These are phyloP conservation scores for Lophius americanus DNA, from an alignment of 2,797 vertebrate species.

Conservation along the genomic window DNA sequence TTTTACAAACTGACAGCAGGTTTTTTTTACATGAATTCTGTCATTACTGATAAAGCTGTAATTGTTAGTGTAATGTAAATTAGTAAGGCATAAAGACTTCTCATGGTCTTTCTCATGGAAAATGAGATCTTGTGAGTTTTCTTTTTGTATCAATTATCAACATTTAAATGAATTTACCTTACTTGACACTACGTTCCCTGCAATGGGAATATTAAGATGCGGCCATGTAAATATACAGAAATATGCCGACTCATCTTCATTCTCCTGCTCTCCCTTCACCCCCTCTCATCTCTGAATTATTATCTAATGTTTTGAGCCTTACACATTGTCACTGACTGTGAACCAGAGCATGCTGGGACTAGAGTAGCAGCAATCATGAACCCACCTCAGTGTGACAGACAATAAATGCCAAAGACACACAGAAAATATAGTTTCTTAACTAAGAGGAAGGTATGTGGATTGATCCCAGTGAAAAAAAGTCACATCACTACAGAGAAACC, in stretches of 20 bases:
- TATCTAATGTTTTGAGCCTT: slow-evolving; percentile 65
- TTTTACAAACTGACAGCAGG: too few relatives aligned
- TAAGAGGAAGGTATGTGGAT: slow-evolving; percentile 6
- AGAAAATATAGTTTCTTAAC: slow-evolving; percentile 20
- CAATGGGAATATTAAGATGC: too few relatives aligned
- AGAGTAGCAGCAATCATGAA: slow-evolving; percentile 62
- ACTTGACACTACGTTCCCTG: too few relatives aligned
- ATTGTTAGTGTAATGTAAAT: too few relatives aligned
- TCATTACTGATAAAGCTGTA: too few relatives aligned
- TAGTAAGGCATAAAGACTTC: too few relatives aligned
- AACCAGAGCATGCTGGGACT: slow-evolving; percentile 75
- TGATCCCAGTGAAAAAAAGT: slow-evolving; percentile 78
- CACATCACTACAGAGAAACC: slow-evolving; percentile 72
- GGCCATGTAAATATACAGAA: too few relatives aligned
- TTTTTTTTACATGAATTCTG: too few relatives aligned
- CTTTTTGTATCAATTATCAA: too few relatives aligned
- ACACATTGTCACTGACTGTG: slow-evolving; percentile 75
- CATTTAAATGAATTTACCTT: too few relatives aligned
- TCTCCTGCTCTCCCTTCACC: neutral
- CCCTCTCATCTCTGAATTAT: slow-evolving; percentile 7
- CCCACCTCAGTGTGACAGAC: slow-evolving; percentile 33
- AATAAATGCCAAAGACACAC: slow-evolving; percentile 21
- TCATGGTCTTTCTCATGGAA: too few relatives aligned
- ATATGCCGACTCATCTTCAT: neutral
- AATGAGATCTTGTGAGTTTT: too few relatives aligned